A percentile compares a stretch with the other conserved stretches of the same genome.
Evolutionary conservation across 1,140 invertebrate species (phyloP).

Genomic region (Halotydeus destructor): DNA sequence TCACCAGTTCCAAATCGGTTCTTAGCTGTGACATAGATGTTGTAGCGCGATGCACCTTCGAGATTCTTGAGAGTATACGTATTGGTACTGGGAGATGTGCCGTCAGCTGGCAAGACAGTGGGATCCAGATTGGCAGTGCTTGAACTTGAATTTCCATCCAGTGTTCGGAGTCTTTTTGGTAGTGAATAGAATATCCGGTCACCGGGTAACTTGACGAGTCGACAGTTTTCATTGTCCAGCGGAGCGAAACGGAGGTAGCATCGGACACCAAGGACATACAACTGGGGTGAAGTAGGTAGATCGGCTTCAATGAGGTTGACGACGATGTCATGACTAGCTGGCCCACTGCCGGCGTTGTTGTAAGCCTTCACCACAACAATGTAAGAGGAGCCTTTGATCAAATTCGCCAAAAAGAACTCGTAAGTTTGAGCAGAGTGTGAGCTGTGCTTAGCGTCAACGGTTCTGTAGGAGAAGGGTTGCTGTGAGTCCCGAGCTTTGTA

Average conservation of each 20-base stretch:
- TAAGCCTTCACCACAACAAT: slow-evolving; percentile 18
- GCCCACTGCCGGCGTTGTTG: slow-evolving; percentile 18
- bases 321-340: slow-evolving; percentile 17
- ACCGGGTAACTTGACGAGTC: too few species aligned
- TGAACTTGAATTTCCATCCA: not conserved
- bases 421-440: slow-evolving; percentile 5
- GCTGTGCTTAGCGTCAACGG: slow-evolving; percentile 5
- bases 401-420: slow-evolving; percentile 17
- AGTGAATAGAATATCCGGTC: slow-evolving; percentile 15
- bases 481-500: slow-evolving; percentile 39
- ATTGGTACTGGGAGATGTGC: not conserved
- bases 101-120: not conserved
- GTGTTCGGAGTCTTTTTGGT: slow-evolving; percentile 14
- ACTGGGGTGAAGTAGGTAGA: slow-evolving; percentile 13
- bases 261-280: slow-evolving; percentile 1
- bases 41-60: slow-evolving; percentile 9
- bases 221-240: not conserved
- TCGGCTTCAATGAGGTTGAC: slow-evolving; percentile 18
- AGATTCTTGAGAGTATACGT: slow-evolving; percentile 4
- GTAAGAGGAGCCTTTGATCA: slow-evolving; percentile 18
- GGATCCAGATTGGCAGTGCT: not conserved
- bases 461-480: slow-evolving; percentile 15
- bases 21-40: slow-evolving; percentile 17
- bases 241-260: slow-evolving; percentile 7
- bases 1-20: slow-evolving; percentile 19